These are phyloP conservation scores for Montipora capitata DNA, from an alignment of 92 coral and sea anemone genomes.

Conservation along the genomic window DNA sequence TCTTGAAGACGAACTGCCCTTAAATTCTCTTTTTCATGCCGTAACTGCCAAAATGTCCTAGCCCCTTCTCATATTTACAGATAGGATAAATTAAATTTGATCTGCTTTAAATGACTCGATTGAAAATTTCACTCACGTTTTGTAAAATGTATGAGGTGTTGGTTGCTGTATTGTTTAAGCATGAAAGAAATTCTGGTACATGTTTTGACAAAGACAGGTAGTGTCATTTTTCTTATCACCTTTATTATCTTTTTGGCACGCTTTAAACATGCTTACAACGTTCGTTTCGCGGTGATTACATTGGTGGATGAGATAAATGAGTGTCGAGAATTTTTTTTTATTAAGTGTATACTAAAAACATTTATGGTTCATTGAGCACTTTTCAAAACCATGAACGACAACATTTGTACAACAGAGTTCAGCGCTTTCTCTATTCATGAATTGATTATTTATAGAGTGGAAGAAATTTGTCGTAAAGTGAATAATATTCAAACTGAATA, in stretches of 20 bases:
- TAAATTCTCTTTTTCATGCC: not conserved
- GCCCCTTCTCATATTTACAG: not conserved
- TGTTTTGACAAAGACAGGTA: conserved; percentile 44
- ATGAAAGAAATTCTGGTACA: conserved; percentile 46
- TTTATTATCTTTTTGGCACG: conserved; percentile 37
- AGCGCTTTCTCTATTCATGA: not conserved
- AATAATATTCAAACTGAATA: not conserved
- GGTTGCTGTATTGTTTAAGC: conserved; percentile 51
- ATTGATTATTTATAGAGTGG: not conserved
- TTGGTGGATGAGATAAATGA: not conserved
- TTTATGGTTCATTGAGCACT: not conserved
- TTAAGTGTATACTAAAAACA: not conserved
- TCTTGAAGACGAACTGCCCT: not conserved
- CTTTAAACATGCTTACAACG: conserved; percentile 21
- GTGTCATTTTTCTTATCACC: conserved; percentile 19
- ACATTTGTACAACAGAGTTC: not conserved
- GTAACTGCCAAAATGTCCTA: not conserved
- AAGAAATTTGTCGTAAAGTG: not conserved
- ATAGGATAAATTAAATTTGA: not conserved
- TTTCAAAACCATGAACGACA: not conserved
- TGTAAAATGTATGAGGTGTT: not conserved
- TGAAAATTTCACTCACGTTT: not conserved
- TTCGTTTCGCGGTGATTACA: conserved; percentile 26
- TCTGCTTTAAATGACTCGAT: not conserved
- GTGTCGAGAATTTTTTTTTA: not conserved